phyloP scores from a whole-genome alignment of 1,140 invertebrate species.

The Lethocerus indicus region DNA sequence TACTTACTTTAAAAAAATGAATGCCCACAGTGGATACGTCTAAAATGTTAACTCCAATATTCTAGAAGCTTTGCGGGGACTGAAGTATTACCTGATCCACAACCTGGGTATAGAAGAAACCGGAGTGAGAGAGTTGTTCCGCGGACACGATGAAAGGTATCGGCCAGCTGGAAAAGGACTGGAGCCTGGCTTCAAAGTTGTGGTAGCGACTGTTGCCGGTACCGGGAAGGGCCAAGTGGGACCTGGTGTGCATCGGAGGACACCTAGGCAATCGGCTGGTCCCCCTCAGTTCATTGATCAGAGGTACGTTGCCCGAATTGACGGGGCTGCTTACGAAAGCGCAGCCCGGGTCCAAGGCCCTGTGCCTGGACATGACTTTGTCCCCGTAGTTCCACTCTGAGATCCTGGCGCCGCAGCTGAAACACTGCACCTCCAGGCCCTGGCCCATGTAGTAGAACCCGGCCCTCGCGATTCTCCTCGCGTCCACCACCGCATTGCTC shows the following conservation, averaged over 20 bases:
- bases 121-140: slow-evolving; percentile 55
- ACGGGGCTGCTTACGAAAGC: slow-evolving; percentile 46
- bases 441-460: slow-evolving; percentile 64
- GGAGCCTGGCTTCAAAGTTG: slow-evolving; percentile 31
- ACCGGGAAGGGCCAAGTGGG: no score
- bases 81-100: slow-evolving; percentile 29
- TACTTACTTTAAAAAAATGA: no score
- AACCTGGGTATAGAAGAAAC: slow-evolving; percentile 55
- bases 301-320: slow-evolving; percentile 44
- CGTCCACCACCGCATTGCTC: slow-evolving; percentile 38
- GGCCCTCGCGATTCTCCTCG: slow-evolving; percentile 50
- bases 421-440: slow-evolving; percentile 52
- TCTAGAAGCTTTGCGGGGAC: no score
- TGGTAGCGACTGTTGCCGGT: no score
- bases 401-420: slow-evolving; percentile 50
- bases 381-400: slow-evolving; percentile 60
- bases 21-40: no score
- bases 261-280: no score
- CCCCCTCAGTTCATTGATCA: slow-evolving; percentile 18
- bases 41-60: no score
- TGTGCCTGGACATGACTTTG: slow-evolving; percentile 34
- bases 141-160: slow-evolving; percentile 38
- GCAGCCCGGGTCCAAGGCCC: slow-evolving; percentile 41
- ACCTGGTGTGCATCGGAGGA: no score
- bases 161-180: slow-evolving; percentile 47